phyloP scores from a whole-genome alignment of 2,888 invertebrate genomes.

The Clostera curtula region DNA sequence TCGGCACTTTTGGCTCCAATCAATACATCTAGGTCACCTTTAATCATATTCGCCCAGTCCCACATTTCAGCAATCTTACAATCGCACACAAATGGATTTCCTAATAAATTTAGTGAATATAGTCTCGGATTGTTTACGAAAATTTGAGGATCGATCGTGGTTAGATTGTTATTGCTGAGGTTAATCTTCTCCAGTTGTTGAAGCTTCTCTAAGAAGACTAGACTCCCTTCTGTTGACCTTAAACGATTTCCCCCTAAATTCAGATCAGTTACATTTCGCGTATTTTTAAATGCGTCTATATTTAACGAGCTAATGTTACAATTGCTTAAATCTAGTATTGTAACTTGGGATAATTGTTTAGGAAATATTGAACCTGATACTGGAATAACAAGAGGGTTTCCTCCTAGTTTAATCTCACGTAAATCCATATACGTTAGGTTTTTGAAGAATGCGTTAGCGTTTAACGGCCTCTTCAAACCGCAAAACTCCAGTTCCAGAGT shows the following conservation, averaged over 20 bases:
- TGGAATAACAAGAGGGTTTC: conserved; percentile 79
- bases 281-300: conserved; percentile 74
- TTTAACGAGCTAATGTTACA: conserved; percentile 78
- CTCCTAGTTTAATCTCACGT: conserved; percentile 79
- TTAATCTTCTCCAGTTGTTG: conserved; percentile 76
- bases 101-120: conserved; percentile 76
- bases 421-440: conserved; percentile 77
- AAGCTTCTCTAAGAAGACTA: conserved; percentile 73
- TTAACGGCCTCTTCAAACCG: conserved; percentile 77
- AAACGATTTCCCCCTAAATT: conserved; percentile 77
- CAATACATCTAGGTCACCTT: conserved; percentile 77
- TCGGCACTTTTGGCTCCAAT: conserved; percentile 79
- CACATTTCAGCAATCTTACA: conserved; percentile 82
- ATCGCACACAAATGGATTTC: conserved; percentile 81
- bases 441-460: conserved; percentile 80
- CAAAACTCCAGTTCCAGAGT: conserved; percentile 81
- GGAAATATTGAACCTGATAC: conserved; percentile 76
- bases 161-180: conserved; percentile 77
- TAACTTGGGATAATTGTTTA: conserved; percentile 77
- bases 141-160: conserved; percentile 72
- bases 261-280: conserved; percentile 77
- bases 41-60: conserved; percentile 81
- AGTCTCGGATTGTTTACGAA: conserved; percentile 75
- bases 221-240: conserved; percentile 55
- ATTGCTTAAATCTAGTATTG: conserved; percentile 78